phyloP scores from a whole-genome alignment of 2,888 invertebrate genomes.

The Acronicta alni region DNA sequence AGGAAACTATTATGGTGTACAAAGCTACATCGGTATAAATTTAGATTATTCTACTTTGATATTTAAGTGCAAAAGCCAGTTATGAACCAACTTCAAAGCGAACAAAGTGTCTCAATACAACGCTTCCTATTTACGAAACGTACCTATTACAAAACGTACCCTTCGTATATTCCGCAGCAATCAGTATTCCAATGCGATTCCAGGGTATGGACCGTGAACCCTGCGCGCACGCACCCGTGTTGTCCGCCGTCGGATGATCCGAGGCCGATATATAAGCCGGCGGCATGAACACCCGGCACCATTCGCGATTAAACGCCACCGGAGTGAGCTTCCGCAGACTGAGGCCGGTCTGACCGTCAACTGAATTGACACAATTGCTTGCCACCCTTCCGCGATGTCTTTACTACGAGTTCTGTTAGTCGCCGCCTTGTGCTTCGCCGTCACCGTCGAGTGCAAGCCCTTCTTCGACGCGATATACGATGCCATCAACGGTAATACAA shows the following conservation, averaged over 20 bases:
- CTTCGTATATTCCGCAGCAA: constrained; percentile 72
- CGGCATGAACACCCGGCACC: constrained; percentile 82
- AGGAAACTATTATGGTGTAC: constrained; percentile 47
- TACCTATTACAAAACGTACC: constrained; percentile 65
- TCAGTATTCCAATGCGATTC: constrained; percentile 75
- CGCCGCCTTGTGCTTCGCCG: constrained; percentile 64
- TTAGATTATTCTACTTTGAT: constrained; percentile 53
- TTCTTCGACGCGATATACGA: constrained; percentile 87
- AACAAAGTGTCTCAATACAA: constrained; percentile 59
- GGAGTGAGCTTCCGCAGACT: constrained; percentile 81
- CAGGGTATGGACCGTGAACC: constrained; percentile 87
- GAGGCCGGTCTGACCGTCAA: constrained; percentile 83
- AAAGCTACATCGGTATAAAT: constrained; percentile 44
- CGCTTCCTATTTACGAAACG: constrained; percentile 73
- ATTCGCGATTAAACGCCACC: constrained; percentile 84
- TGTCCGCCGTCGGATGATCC: constrained; percentile 83
- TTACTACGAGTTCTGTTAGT: constrained; percentile 66
- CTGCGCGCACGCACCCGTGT: constrained; percentile 77
- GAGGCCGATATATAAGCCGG: constrained; percentile 87
- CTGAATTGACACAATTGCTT: constrained; percentile 83
- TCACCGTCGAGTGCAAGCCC: constrained; percentile 69
- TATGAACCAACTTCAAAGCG: constrained; percentile 50
- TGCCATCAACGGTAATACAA: constrained; percentile 78
- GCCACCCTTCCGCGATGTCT: constrained; percentile 84
- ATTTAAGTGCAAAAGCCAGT: constrained; percentile 57